These are phyloP conservation scores for Felis chaus DNA, from an alignment of 2,113 vertebrate genomes.

Conservation along the genomic window DNA sequence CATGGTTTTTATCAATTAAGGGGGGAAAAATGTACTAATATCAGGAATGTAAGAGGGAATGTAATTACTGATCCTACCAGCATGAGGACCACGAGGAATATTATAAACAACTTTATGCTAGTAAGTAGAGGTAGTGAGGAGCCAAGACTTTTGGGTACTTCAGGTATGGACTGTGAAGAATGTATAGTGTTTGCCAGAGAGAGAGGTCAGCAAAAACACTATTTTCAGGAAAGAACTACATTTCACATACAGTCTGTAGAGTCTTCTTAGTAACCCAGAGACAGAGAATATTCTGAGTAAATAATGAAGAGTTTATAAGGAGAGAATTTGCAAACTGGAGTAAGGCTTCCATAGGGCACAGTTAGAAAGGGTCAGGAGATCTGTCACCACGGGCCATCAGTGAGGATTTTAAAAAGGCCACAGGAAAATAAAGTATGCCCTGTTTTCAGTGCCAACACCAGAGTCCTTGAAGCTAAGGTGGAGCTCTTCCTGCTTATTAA, in stretches of 20 bases:
- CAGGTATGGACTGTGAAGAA: background rate
- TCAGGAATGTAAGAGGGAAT: background rate
- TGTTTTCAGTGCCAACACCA: background rate
- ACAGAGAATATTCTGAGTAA: background rate
- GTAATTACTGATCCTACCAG: background rate
- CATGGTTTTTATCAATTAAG: background rate
- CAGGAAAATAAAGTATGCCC: background rate
- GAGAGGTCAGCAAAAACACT: background rate
- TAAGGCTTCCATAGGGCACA: background rate
- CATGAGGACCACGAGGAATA: background rate
- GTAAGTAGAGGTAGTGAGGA: background rate
- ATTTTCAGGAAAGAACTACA: slow-evolving; percentile 40
- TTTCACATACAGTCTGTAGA: background rate
- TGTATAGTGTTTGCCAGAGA: background rate
- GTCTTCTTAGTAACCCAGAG: slow-evolving; percentile 5
- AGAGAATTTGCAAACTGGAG: background rate
- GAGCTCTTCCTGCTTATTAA: background rate
- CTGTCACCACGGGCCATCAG: background rate
- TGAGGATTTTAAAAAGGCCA: background rate
- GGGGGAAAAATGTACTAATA: background rate
- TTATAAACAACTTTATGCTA: background rate
- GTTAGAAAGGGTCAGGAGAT: background rate
- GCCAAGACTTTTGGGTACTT: background rate
- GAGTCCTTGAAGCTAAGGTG: background rate
- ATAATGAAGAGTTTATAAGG: background rate